Evolutionary conservation across 2,888 invertebrate genomes (phyloP), one percentile per base, ranked within the genome.

Genomic region (Tuberolachnus salignus): DNA sequence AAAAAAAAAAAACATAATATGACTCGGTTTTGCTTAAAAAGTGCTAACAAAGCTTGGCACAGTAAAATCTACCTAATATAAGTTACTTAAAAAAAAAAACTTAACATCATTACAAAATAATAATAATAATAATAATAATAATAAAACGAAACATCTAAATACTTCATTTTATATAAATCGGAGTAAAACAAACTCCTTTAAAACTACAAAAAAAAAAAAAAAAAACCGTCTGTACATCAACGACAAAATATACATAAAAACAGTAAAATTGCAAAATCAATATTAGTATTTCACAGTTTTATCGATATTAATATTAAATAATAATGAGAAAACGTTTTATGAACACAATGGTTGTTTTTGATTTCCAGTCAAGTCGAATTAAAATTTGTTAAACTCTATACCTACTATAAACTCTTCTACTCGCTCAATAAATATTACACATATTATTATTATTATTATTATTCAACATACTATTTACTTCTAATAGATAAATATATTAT

Each of bases 41-140:
- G 78, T 78, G 78, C 78, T 78, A 75, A 78, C 59, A 69, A 78
- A 78, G 78, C 78, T 78, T 78, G 78, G 78, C 78, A 78, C 78
- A 69, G 34, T 69, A 78, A 78, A 75, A 78, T 59, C 78, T 78
- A 78, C 59, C 59, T 78, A 78, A 69, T 78, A 78, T 57, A 69
- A 78, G 78, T 78, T 78, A 78, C 69, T 78, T 78, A 78, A 69
- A 67, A 78, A 78, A n/a, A n/a, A 74, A 78, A 78, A 78, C 78
- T 78, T 78, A 78, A 78, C 78, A 78, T 78, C 55, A 14, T 78
- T 59, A 78, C 49, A 67, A 67, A 78, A 69, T 55, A 44, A 66
- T 21, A 61, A 72, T 59, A 61, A 72, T 72, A 61, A 49, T 51
- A 61, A 72, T 63, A 14, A 51, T 53, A 64, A 64, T 73, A 63